These are phyloP conservation scores for Bubo scandiacus DNA, from an alignment of 2,113 vertebrate species.

Conservation along the genomic window DNA sequence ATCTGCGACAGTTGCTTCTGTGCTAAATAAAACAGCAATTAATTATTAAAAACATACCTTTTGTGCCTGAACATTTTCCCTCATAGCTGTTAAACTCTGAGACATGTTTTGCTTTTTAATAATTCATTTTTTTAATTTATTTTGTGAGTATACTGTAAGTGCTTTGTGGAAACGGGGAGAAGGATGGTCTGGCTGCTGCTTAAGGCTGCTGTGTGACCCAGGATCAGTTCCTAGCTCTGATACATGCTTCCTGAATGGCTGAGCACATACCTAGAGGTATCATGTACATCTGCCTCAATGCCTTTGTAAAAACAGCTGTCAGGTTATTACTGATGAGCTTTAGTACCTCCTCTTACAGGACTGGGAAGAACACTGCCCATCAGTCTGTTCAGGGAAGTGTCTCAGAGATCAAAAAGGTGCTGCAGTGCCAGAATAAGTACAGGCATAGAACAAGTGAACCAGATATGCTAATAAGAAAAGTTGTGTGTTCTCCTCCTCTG, in stretches of 20 bases:
- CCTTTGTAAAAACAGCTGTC: not conserved
- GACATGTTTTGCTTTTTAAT: slow-evolving; percentile 57
- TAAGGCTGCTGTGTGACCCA: not conserved
- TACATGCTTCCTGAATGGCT: not conserved
- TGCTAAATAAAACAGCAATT: slow-evolving; percentile 61
- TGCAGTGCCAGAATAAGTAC: not conserved
- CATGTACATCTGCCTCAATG: not conserved
- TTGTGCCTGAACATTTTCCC: slow-evolving; percentile 23
- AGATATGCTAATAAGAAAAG: fast-evolving
- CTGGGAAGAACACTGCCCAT: not conserved
- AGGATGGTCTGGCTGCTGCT: not conserved
- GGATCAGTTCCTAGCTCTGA: not conserved
- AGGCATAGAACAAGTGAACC: not conserved
- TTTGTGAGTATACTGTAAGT: slow-evolving; percentile 15
- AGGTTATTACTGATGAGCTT: not conserved
- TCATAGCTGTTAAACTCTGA: slow-evolving; percentile 31
- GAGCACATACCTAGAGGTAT: not conserved
- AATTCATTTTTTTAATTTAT: slow-evolving; percentile 50
- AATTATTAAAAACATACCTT: slow-evolving; percentile 68
- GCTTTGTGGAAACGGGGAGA: not conserved
- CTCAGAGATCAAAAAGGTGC: not conserved
- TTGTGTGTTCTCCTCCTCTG: not conserved
- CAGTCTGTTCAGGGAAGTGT: not conserved
- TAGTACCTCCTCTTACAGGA: not conserved
- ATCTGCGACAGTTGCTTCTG: slow-evolving; percentile 35